Evolutionary conservation across 2,113 vertebrate species (phyloP).

Genomic region (Phalacrocorax brasilianus): DNA sequence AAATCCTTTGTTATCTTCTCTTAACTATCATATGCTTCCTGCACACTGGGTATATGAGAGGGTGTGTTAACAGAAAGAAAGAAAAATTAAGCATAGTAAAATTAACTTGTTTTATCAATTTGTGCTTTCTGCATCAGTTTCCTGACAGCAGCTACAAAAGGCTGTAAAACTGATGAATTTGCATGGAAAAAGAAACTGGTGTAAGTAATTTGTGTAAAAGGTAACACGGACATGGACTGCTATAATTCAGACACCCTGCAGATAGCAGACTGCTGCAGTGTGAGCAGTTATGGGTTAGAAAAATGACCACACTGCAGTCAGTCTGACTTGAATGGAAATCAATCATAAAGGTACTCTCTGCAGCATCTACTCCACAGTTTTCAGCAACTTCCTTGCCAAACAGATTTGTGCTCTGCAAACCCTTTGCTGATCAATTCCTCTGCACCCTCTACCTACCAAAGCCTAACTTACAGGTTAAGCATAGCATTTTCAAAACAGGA

Average conservation of each 20-base stretch:
- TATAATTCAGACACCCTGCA: slow-evolving; percentile 84
- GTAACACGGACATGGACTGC: slow-evolving; percentile 79
- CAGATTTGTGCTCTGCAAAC: slow-evolving; percentile 68
- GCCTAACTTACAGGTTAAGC: slow-evolving; percentile 20
- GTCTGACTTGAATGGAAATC: slow-evolving; percentile 89
- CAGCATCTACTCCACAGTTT: slow-evolving; percentile 77
- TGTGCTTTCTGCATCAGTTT: slow-evolving; percentile 75
- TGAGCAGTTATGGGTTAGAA: slow-evolving; percentile 79
- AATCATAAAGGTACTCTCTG: slow-evolving; percentile 86
- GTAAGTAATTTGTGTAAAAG: slow-evolving; percentile 90
- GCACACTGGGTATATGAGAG: slow-evolving; percentile 42
- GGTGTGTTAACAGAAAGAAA: slow-evolving; percentile 52
- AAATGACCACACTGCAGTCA: slow-evolving; percentile 88
- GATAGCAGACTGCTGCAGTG: slow-evolving; percentile 76
- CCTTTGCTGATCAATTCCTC: slow-evolving; percentile 58
- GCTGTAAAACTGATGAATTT: slow-evolving; percentile 86
- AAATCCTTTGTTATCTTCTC: slow-evolving; percentile 68
- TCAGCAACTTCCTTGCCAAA: slow-evolving; percentile 80
- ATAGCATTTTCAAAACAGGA: slow-evolving; percentile 8
- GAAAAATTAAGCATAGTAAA: slow-evolving; percentile 74
- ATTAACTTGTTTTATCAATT: slow-evolving; percentile 82
- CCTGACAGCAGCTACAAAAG: slow-evolving; percentile 78
- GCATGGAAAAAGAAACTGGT: slow-evolving; percentile 85
- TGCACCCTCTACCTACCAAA: slow-evolving; percentile 25
- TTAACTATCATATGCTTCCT: slow-evolving; percentile 69